Evolutionary conservation across 2,113 vertebrate species (phyloP), one percentile per base, ranked within the genome.

Genomic region (Lanius ludovicianus): DNA sequence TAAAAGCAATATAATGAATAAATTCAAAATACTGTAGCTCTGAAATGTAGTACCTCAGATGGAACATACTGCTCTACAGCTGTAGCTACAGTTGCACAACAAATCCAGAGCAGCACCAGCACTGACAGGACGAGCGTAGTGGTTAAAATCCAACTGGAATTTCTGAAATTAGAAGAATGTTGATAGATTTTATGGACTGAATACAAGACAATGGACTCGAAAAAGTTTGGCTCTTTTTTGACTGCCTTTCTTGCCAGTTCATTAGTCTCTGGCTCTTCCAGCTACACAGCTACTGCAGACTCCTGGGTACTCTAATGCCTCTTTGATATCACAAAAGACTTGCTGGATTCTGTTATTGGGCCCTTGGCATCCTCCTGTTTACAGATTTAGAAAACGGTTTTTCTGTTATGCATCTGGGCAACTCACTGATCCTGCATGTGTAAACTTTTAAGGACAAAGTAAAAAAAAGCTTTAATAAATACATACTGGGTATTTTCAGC

Each of bases 71-170:
- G 99, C 90, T 99, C 99, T 13, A 99, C 98, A 81, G 99, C 99
- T 31, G 99, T 99, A n/a, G 99, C 99, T 92, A 99, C 98, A 39
- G 99, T 99, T 3, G 99, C 99, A 90, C 99, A 99, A 95, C 99
- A 99, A 94, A 99, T 99, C 99, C 99, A 99, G 84, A 99, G 99
- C 74, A 99, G 97, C 35, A 99, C 99, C 97, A 99, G 91, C 81
- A 99, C 98, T 1, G 99, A 99, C 60, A 99, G 98, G 87, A 99
- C 94, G 2, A 99, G 98, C 0, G 99, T 99, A 56, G 98, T 99
- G 46, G 99, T 99, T 69, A 99, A 98, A 96, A 99, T 99, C 99
- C 99, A 99, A 8, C 99, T 98, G 33, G 99, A 98, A 97, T 99
- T 99, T 97, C 99, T 99, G 92, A 46, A 95, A 94, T 25, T 75